Conservation (phyloP, 2,888 invertebrate species). For the Hipparchia sbordonii region DNA sequence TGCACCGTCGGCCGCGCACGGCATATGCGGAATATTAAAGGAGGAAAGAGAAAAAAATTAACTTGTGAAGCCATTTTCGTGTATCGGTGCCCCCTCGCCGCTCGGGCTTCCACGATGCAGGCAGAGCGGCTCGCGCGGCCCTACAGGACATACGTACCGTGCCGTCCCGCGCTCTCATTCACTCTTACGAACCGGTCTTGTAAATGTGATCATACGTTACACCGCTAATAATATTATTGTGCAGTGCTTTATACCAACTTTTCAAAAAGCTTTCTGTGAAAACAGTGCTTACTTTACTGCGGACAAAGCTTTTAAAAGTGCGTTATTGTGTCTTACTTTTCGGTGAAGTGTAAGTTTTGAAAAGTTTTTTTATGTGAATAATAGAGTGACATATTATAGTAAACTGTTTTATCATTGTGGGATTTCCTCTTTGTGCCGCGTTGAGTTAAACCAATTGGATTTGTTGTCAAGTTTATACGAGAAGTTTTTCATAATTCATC, state of each 20-base stretch:
- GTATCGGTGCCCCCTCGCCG: slow-evolving; percentile 77
- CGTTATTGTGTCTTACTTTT: slow-evolving; percentile 43
- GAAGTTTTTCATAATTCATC: slow-evolving; percentile 49
- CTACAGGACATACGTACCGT: slow-evolving; percentile 58
- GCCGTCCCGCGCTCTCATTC: slow-evolving; percentile 38
- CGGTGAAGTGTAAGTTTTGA: slow-evolving; percentile 68
- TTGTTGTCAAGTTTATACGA: slow-evolving; percentile 52
- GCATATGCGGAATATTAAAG: slow-evolving; percentile 83
- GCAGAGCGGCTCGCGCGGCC: slow-evolving; percentile 72
- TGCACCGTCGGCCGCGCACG: slow-evolving; percentile 75
- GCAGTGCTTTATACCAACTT: slow-evolving; percentile 60
- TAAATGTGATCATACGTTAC: slow-evolving; percentile 63
- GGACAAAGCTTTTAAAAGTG: slow-evolving; percentile 32
- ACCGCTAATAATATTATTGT: slow-evolving; percentile 64
- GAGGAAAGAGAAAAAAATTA: slow-evolving; percentile 83
- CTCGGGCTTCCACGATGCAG: slow-evolving; percentile 68
- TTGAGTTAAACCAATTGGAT: slow-evolving; percentile 47
- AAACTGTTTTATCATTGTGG: slow-evolving; percentile 45
- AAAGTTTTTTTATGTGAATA: slow-evolving; percentile 52
- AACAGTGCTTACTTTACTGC: slow-evolving; percentile 30
- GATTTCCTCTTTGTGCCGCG: slow-evolving; percentile 53
- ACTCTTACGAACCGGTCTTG: slow-evolving; percentile 58
- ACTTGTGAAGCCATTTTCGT: slow-evolving; percentile 84
- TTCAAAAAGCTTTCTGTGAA: slow-evolving; percentile 39
- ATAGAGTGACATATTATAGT: slow-evolving; percentile 51